Evolutionary conservation across 2,888 invertebrate species (phyloP).

Genomic region (Nasonia oneida): DNA sequence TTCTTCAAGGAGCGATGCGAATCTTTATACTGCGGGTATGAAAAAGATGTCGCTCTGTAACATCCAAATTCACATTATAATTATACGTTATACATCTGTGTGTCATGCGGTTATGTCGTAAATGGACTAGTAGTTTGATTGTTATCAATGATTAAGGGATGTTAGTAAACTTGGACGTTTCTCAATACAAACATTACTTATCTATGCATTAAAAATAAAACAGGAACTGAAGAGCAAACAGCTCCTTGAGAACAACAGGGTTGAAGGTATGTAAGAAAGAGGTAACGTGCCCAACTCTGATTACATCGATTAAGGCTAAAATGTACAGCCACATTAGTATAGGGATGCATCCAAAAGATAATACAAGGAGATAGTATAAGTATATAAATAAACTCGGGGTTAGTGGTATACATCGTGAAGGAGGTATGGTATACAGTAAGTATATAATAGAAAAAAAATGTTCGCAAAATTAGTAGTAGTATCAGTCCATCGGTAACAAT

Average conservation of each 20-base stretch:
- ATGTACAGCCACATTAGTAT: slow-evolving; percentile 49
- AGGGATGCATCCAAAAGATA: slow-evolving; percentile 45
- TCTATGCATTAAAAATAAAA: not conserved
- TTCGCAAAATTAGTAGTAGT: slow-evolving; percentile 19
- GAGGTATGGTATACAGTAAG: not conserved
- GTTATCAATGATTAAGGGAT: not conserved
- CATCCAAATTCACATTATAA: slow-evolving; percentile 13
- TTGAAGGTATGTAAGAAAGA: slow-evolving; percentile 2
- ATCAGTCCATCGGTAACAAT: slow-evolving; percentile 9
- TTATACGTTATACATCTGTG: not conserved
- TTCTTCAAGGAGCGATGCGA: slow-evolving; percentile 14
- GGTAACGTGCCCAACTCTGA: slow-evolving; percentile 46
- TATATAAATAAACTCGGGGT: slow-evolving; percentile 39
- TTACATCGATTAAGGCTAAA: slow-evolving; percentile 54
- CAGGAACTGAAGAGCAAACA: not conserved
- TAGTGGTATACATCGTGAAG: slow-evolving; percentile 38
- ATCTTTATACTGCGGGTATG: not conserved
- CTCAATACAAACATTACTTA: not conserved
- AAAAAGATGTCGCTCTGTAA: slow-evolving; percentile 7
- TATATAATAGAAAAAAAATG: slow-evolving; percentile 9
- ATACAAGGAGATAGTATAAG: slow-evolving; percentile 29
- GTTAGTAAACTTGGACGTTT: slow-evolving; percentile 14
- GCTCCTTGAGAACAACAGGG: not conserved
- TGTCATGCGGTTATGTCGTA: slow-evolving; percentile 5
- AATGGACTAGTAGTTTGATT: not conserved